phyloP scores from a whole-genome alignment of 2,797 vertebrate genomes.

The Semotilus atromaculatus region DNA sequence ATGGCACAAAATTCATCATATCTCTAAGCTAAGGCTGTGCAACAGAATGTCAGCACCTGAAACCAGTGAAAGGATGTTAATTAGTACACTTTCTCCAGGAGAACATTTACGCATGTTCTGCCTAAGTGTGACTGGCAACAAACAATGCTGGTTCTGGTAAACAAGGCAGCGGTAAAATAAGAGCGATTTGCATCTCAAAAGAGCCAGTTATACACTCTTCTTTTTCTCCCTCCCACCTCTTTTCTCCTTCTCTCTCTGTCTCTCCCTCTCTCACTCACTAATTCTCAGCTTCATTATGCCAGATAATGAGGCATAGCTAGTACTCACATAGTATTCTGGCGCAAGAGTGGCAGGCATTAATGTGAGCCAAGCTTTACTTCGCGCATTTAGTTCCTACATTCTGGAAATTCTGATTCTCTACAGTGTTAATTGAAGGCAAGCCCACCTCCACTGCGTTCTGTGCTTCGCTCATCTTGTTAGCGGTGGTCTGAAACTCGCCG shows the following conservation, averaged over 20 bases:
- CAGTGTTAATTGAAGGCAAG: constrained; percentile 20
- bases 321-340: constrained; percentile 41
- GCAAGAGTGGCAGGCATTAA: constrained; percentile 45
- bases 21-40: constrained; percentile 1
- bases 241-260: constrained; percentile 47
- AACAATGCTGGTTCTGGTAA: constrained; percentile 65
- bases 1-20: constrained; percentile 31
- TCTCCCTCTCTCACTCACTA: constrained; percentile 42
- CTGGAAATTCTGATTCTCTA: constrained; percentile 24
- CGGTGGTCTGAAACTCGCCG: constrained; percentile 91
- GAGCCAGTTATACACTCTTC: constrained; percentile 61
- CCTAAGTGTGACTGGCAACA: constrained; percentile 51
- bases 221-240: constrained; percentile 51
- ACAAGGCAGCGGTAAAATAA: constrained; percentile 62
- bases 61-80: background rate
- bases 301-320: constrained; percentile 54
- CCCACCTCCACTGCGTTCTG: constrained; percentile 85
- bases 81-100: constrained; percentile 5
- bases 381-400: constrained; percentile 19
- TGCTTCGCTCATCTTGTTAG: constrained; percentile 88
- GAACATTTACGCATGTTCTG: constrained; percentile 29
- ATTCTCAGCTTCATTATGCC: constrained; percentile 57
- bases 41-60: constrained; percentile 9
- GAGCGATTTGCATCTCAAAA: constrained; percentile 72
- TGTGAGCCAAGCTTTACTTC: constrained; percentile 41